phyloP scores from a whole-genome alignment of 2,797 vertebrate species.

The Prionace glauca region DNA sequence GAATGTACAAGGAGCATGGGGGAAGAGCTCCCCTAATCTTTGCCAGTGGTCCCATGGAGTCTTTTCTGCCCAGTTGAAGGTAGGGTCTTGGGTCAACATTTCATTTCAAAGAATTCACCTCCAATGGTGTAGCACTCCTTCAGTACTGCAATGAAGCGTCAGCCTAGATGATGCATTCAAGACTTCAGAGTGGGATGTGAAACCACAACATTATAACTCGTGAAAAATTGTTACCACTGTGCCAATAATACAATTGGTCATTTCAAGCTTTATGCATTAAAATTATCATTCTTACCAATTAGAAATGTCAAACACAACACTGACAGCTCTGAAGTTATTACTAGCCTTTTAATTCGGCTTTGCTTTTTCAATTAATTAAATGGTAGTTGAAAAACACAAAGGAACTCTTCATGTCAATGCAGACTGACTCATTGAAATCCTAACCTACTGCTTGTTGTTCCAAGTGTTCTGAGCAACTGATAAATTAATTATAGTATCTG shows the following conservation, averaged over 20 bases:
- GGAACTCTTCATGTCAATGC: conserved; percentile 4
- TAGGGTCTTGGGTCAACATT: not conserved
- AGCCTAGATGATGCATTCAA: not conserved
- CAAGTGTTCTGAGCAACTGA: not conserved
- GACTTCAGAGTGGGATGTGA: not conserved
- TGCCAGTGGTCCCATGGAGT: not conserved
- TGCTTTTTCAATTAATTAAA: conserved; percentile 4
- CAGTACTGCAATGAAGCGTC: not conserved
- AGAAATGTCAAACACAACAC: not conserved
- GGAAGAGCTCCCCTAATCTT: not conserved
- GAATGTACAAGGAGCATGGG: not conserved
- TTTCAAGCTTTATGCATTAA: not conserved
- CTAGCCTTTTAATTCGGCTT: not conserved
- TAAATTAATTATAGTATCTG: not conserved
- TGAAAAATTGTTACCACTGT: not conserved
- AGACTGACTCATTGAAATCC: not conserved
- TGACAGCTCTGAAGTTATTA: not conserved
- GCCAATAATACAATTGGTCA: not conserved
- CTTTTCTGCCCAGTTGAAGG: not conserved
- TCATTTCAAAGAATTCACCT: not conserved
- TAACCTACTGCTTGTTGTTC: not conserved
- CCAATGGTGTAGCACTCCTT: not conserved
- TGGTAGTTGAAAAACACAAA: not conserved
- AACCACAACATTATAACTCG: not conserved
- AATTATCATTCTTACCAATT: not conserved